Base-by-base conservation (phyloP, 2,888 invertebrate genomes). In the Buathra laborator region DNA sequence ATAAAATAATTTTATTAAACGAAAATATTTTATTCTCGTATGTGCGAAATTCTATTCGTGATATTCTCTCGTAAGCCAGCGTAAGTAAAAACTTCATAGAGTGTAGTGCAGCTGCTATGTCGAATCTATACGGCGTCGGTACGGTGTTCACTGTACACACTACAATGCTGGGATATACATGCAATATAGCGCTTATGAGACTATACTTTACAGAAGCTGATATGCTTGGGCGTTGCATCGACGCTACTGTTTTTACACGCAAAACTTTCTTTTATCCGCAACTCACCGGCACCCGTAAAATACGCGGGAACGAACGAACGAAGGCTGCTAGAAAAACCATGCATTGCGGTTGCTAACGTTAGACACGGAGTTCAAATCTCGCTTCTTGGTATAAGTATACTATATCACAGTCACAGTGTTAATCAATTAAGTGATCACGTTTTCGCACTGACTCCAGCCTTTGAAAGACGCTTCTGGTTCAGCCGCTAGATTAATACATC, bases 241-340 rank as follows among this genome's bases (percentile, higher is more conserved):
- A 29, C 24, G 10, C 19, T 3, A 29, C 12, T 9, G 14, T 29
- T 59, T 59, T 59, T 59, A 59, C 59, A 59, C 19, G 29, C 29
- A 10, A 59, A 24, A 59, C 59, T 59, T 59, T 59, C 59, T 59
- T 59, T 59, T 59, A 59, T 59, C 24, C 59, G 59, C 24, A 14
- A 59, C 59, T 12, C 1, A 19, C 3, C 19, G 53, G 53, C 3
- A 56, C 56, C 19, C 19, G 9, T 24, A 12, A 19, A 19, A 24
- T 56, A 24, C 19, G 56, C n/a, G 24, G 24, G 56, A 0, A 19
- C 16, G 19, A 16, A 19, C 16, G 19, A 16, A 56, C 19, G 56
- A 24, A 19, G n/a, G 0, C 10, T 24, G 19, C 24, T 24, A 12
- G 48, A 48, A 48, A 48, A 48, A 48, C n/a, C 12, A 48, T 48